Evolutionary conservation across 1,140 invertebrate species (phyloP).

Genomic region (Procambarus virginalis): DNA sequence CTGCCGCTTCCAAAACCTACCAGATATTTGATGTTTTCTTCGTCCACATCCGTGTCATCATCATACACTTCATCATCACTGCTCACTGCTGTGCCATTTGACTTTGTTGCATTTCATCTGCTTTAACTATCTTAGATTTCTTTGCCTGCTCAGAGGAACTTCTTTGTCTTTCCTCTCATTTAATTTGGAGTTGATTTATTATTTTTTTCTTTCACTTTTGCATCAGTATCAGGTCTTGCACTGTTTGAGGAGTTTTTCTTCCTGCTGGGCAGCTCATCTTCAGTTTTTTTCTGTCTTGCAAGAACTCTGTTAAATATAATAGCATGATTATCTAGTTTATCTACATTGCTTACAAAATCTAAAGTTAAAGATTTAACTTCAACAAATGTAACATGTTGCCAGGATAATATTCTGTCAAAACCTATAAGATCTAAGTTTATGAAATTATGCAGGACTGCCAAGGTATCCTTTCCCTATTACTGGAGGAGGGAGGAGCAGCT

Average conservation of each 20-base stretch:
- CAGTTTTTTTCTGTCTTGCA: constrained; percentile 16
- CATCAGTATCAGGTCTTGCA: neutral
- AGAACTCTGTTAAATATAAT: neutral
- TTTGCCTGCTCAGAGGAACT: neutral
- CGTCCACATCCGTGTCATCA: constrained; percentile 38
- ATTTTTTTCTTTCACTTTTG: neutral
- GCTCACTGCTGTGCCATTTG: constrained; percentile 1
- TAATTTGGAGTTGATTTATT: neutral
- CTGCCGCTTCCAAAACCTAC: neutral
- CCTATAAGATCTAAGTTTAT: no score
- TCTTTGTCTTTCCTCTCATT: neutral
- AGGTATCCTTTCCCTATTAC: no score
- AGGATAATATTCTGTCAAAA: no score
- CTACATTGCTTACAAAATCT: neutral
- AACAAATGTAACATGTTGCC: no score
- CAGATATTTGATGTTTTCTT: neutral
- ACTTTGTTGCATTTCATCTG: neutral
- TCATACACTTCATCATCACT: constrained; percentile 36
- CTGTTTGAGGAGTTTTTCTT: neutral
- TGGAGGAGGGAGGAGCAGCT: no score
- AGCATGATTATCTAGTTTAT: neutral
- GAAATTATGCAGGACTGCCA: no score
- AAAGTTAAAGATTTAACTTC: no score
- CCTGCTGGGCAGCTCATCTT: neutral
- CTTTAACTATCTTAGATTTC: neutral